Conservation (phyloP, 2,888 invertebrate genomes). For the Brachynemurus nebulosus region DNA sequence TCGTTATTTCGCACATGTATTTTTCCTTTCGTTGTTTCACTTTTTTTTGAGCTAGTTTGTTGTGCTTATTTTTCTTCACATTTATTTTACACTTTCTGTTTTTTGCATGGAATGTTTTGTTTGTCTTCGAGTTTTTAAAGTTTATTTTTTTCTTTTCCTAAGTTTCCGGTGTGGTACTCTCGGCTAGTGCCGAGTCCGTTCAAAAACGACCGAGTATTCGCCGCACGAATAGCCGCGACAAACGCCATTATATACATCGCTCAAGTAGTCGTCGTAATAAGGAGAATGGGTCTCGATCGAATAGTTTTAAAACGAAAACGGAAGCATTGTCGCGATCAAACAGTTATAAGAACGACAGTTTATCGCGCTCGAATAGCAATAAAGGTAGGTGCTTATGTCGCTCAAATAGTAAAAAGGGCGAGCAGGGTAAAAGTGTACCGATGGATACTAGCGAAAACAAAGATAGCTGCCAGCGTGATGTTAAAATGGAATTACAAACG, state of each 20-base stretch:
- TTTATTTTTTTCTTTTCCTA: not conserved
- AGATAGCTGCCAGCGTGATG: slow-evolving; percentile 7
- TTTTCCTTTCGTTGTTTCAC: not conserved
- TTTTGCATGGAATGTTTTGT: not conserved
- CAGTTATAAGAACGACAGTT: slow-evolving; percentile 30
- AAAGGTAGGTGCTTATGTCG: slow-evolving; percentile 30
- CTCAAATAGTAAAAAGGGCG: slow-evolving; percentile 17
- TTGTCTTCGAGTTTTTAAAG: not conserved
- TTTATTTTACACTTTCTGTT: slow-evolving; percentile 1
- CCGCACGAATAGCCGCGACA: slow-evolving; percentile 39
- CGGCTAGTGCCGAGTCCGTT: slow-evolving; percentile 47
- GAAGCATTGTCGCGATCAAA: slow-evolving; percentile 30
- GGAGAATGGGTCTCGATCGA: slow-evolving; percentile 37
- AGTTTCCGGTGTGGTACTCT: slow-evolving; percentile 40
- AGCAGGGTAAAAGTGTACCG: not conserved
- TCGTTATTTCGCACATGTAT: not conserved
- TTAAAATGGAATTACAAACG: slow-evolving; percentile 23
- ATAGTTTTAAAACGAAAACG: slow-evolving; percentile 30
- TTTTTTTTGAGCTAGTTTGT: not conserved
- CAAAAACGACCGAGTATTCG: slow-evolving; percentile 43
- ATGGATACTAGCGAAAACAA: slow-evolving; percentile 5
- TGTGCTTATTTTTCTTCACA: not conserved
- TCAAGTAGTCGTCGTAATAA: slow-evolving; percentile 41
- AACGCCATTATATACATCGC: slow-evolving; percentile 37
- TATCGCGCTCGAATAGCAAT: slow-evolving; percentile 31